Base-by-base conservation (phyloP, 2,797 vertebrate genomes). In the Loris lydekkerianus region DNA sequence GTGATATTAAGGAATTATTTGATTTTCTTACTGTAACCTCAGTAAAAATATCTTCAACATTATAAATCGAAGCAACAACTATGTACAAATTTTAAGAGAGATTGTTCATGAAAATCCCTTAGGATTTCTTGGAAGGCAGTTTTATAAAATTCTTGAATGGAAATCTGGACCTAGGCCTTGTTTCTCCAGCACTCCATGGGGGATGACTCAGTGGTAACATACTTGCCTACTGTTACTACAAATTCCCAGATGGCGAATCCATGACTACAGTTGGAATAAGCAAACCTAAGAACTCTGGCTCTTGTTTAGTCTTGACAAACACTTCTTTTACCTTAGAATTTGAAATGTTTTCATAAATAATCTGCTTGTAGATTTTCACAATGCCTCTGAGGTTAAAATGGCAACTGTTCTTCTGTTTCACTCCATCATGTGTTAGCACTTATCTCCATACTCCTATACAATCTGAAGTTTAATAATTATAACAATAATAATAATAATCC, bases 91-190 rank as follows among this genome's bases (percentile, higher is more conserved):
- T 94, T 95, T 75, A 94, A 90, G 72, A 31, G 61, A 94, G 34
- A 67, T 89, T 20, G 63, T 81, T 94, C 40, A 65, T 56, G 53
- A 93, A 84, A 89, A 93, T 85, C 61, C 85, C 86, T 67, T 95
- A 61, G 82, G 60, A 53, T 96, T 98, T 97, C 96, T 96, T 97
- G 61, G 97, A 97, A 97, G 94, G 85, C 93, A 94, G 29, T 94
- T 95, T 89, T 60, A 11, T 95, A 96, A 96, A 96, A 96, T 97
- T 97, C 96, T 94, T 98, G 97, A 98, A 97, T 97, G 97, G 76
- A 96, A 92, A 97, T 93, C 97, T 98, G 97, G 97, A 97, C 93
- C 78, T 27, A 94, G 94, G 89, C 96, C 95, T 95, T 96, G 81
- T 96, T 96, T 95, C 87, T 65, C 58, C 84, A 95, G 95, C 80